phyloP scores from a whole-genome alignment of 2,113 vertebrate genomes.

The Cyphomyrus discorhynchus region DNA sequence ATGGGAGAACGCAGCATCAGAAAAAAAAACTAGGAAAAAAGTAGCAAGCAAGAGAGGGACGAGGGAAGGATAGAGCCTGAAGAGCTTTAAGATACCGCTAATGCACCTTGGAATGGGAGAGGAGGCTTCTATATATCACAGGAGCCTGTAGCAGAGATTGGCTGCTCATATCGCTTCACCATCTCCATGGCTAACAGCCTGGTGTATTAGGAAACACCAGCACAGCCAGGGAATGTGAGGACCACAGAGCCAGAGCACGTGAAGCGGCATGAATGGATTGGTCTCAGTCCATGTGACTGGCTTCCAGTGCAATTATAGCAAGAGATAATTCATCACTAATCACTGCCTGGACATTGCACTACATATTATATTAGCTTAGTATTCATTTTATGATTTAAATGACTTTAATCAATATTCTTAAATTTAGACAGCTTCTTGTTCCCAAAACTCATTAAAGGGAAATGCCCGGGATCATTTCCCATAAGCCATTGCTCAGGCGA shows the following conservation, averaged over 20 bases:
- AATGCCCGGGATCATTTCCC: background rate
- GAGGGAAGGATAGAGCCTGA: background rate
- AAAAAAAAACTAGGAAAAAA: background rate
- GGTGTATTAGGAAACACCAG: background rate
- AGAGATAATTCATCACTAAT: background rate
- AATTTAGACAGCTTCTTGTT: background rate
- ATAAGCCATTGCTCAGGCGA: background rate
- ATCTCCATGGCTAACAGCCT: background rate
- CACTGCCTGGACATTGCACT: background rate
- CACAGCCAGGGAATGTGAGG: background rate
- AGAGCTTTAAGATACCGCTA: background rate
- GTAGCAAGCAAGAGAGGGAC: background rate
- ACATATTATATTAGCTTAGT: background rate
- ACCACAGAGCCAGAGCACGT: background rate
- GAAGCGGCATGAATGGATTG: background rate
- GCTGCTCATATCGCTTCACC: background rate
- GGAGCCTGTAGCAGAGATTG: background rate
- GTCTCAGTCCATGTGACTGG: background rate
- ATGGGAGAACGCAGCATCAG: background rate
- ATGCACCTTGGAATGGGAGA: background rate
- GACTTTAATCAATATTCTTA: background rate
- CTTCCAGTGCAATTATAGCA: background rate
- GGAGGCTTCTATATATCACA: background rate
- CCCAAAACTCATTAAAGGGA: background rate
- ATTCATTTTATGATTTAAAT: constrained; percentile 1